These are phyloP conservation scores for Hoplostethus atlanticus DNA, from an alignment of 2,797 vertebrate species.

Conservation along the genomic window DNA sequence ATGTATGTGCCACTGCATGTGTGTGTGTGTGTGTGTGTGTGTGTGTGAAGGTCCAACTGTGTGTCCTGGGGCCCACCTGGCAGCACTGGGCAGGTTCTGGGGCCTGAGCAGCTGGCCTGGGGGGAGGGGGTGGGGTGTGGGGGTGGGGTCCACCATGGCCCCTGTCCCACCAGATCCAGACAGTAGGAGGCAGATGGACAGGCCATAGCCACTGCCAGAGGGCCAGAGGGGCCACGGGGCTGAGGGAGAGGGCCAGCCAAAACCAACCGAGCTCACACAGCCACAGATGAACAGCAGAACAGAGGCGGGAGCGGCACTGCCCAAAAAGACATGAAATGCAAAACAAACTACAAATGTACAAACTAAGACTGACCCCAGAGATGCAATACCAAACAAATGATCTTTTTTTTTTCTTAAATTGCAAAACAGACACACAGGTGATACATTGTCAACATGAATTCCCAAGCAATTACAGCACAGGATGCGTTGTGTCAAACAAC, in stretches of 20 bases:
- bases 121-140: background rate
- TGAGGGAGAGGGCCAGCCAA: slow-evolving; percentile 67
- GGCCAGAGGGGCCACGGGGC: slow-evolving; percentile 74
- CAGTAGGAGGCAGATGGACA: slow-evolving; percentile 86
- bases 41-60: slow-evolving; percentile 60
- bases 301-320: background rate
- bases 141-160: slow-evolving; percentile 68
- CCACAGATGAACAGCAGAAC: slow-evolving; percentile 6
- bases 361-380: background rate
- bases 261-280: slow-evolving; percentile 56
- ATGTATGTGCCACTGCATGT: slow-evolving; percentile 35
- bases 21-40: slow-evolving; percentile 45
- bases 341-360: background rate
- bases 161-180: slow-evolving; percentile 75
- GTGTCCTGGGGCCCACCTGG: slow-evolving; percentile 79
- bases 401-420: background rate
- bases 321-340: slow-evolving; percentile 11
- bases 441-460: background rate
- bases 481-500: too few relatives aligned
- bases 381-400: background rate
- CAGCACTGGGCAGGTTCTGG: slow-evolving; percentile 73
- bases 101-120: slow-evolving; percentile 79
- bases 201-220: slow-evolving; percentile 80
- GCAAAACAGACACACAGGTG: slow-evolving; percentile 12
- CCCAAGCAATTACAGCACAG: background rate